Evolutionary conservation across 2,113 vertebrate species (phyloP), one percentile per base, ranked within the genome.

Genomic region (Stegastes partitus): DNA sequence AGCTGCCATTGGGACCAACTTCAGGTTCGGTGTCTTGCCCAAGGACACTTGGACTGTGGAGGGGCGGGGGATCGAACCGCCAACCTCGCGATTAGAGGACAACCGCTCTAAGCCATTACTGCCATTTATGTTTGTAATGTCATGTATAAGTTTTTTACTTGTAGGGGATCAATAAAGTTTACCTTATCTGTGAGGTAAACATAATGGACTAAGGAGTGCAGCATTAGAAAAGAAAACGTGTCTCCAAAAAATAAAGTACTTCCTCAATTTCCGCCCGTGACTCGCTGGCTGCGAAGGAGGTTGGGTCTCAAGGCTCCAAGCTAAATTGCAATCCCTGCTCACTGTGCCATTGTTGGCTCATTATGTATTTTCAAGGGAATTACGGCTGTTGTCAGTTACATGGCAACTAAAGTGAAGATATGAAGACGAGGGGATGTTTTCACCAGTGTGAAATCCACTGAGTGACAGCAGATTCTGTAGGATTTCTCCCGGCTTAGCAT

Each of bases 291-390:
- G n/a, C n/a, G 58, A 53, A 5, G 1, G 57, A 16, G 21, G 28
- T 34, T 64, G 49, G 0, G 70, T 23, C 19, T 22, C 28, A 66
- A 51, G 51, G 65, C 50, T 50, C 50, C 47, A 56, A 57, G 66
- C 18, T 81, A 44, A 86, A 62, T 54, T 37, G 50, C 63, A 64
- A 56, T 16, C 54, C 51, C 61, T 31, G 1, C 62, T 57, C 37
- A n/a, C 39, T 64, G 61, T 42, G 79, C 28, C 51, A 62, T 77
- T 26, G 37, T 85, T 62, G 23, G 21, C 34, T 26, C 23, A 18
- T 77, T 72, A 77, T 68, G 76, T 54, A 37, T 72, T 83, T 83
- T 74, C 65, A 74, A 54, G 1, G 15, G 58, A 79, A 68, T 72
- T 74, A 50, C 63, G 54, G 25, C 54, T 68, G 34, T 56, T 79